A percentile compares a stretch with the other conserved stretches of the same genome.
phyloP scores from a whole-genome alignment of 2,113 vertebrate species.

The Numenius arquata region DNA sequence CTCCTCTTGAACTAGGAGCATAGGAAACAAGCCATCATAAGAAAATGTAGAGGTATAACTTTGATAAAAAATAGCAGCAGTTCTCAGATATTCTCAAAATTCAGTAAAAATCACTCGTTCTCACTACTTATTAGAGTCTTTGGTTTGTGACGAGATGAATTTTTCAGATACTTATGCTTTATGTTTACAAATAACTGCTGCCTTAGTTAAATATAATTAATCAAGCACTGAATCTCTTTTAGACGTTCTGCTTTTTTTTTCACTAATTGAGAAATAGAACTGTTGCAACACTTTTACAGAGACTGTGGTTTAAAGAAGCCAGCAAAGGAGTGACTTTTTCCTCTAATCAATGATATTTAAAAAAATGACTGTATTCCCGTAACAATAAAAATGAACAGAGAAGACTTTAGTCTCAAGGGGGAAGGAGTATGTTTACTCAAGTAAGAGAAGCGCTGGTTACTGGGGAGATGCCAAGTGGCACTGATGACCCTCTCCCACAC shows the following conservation, averaged over 20 bases:
- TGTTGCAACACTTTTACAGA: slow-evolving; percentile 49
- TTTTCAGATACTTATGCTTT: slow-evolving; percentile 41
- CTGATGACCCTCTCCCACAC: not conserved
- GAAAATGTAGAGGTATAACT: not conserved
- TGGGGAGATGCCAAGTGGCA: not conserved
- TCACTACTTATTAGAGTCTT: not conserved
- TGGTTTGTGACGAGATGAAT: slow-evolving; percentile 35
- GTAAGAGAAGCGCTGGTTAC: not conserved
- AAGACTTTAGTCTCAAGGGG: slow-evolving; percentile 43
- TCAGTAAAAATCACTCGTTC: not conserved
- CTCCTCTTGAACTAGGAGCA: not conserved
- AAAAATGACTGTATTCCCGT: slow-evolving; percentile 42
- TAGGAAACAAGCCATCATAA: not conserved
- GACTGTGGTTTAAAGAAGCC: slow-evolving; percentile 40
- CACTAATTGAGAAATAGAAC: slow-evolving; percentile 52
- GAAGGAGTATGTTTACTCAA: slow-evolving; percentile 20
- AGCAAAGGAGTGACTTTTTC: slow-evolving; percentile 14
- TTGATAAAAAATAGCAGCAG: not conserved
- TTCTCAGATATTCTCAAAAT: not conserved
- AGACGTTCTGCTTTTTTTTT: not conserved
- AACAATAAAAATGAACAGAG: slow-evolving; percentile 37
- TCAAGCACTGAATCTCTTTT: slow-evolving; percentile 47
- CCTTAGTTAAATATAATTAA: slow-evolving; percentile 47
- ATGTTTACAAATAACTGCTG: slow-evolving; percentile 3
- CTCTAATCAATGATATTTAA: slow-evolving; percentile 4